A percentile compares a stretch with the other conserved stretches of the same genome.
Conservation (phyloP, 2,888 invertebrate genomes). For the Tipula vernalis region DNA sequence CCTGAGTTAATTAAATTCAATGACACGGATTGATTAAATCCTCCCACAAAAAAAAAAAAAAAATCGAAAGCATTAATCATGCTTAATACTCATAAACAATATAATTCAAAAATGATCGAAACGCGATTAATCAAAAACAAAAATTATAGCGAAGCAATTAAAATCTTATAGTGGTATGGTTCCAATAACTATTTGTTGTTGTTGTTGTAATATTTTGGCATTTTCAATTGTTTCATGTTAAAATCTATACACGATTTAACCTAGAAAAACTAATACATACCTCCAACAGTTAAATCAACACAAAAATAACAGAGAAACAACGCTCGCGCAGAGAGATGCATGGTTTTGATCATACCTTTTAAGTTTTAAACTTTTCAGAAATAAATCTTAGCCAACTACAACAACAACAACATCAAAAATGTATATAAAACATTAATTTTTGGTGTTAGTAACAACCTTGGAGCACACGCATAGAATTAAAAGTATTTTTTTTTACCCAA, state of each 20-base stretch:
- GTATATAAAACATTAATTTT: background rate
- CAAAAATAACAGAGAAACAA: background rate
- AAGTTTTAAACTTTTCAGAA: background rate
- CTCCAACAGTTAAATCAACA: background rate
- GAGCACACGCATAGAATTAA: background rate
- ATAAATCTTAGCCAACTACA: background rate
- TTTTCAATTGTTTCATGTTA: background rate
- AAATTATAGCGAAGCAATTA: background rate
- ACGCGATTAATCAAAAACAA: background rate
- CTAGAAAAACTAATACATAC: background rate
- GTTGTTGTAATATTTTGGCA: background rate
- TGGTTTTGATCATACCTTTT: background rate
- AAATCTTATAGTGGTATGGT: background rate
- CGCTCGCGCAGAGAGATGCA: background rate
- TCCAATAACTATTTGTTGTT: background rate
- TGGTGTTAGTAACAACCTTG: background rate
- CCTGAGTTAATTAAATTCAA: background rate
- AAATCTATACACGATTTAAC: background rate
- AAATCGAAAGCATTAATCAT: background rate
- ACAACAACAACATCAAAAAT: background rate
- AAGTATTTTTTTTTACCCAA: background rate
- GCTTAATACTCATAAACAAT: background rate
- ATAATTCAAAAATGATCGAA: background rate
- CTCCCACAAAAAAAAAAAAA: background rate
- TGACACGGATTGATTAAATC: background rate